A percentile compares a stretch with the other conserved stretches of the same genome.
These are phyloP conservation scores for Chelonoidis abingdonii DNA, from an alignment of 2,113 vertebrate species.

Conservation along the genomic window DNA sequence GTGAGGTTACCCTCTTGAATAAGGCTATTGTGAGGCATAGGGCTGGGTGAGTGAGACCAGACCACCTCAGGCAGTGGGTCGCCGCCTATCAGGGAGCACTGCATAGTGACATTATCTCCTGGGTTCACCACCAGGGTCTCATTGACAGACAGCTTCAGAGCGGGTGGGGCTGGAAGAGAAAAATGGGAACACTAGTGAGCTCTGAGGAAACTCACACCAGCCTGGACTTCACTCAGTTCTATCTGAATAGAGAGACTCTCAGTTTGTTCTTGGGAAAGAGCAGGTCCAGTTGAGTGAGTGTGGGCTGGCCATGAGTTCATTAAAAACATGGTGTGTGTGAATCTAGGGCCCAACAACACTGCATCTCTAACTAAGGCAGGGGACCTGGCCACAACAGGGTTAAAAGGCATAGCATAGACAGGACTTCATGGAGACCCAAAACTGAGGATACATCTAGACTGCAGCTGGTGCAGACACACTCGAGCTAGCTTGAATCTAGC, in stretches of 20 bases:
- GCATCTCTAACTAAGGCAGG: not conserved
- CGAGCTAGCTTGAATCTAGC: not conserved
- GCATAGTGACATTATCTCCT: slow-evolving; percentile 90
- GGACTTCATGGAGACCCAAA: not conserved
- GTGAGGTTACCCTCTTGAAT: slow-evolving; percentile 86
- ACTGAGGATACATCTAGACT: not conserved
- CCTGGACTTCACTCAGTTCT: not conserved
- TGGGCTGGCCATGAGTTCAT: not conserved
- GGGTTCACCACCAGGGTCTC: slow-evolving; percentile 96
- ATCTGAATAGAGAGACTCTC: not conserved
- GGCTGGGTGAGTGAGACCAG: slow-evolving; percentile 90
- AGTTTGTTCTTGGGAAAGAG: not conserved
- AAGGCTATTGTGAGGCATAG: slow-evolving; percentile 85
- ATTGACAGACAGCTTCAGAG: slow-evolving; percentile 86
- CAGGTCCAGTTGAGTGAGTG: not conserved
- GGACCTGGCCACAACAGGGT: not conserved
- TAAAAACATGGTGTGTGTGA: not conserved
- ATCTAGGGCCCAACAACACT: not conserved
- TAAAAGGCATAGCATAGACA: not conserved
- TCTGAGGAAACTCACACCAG: not conserved
- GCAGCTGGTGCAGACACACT: not conserved
- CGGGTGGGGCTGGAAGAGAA: slow-evolving; percentile 77
- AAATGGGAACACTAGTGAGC: not conserved
- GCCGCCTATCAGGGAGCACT: slow-evolving; percentile 89
- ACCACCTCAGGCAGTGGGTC: slow-evolving; percentile 88